Evolutionary conservation across 1,140 invertebrate genomes (phyloP), one percentile per base, ranked within the genome.

Genomic region (Drosophila willistoni): DNA sequence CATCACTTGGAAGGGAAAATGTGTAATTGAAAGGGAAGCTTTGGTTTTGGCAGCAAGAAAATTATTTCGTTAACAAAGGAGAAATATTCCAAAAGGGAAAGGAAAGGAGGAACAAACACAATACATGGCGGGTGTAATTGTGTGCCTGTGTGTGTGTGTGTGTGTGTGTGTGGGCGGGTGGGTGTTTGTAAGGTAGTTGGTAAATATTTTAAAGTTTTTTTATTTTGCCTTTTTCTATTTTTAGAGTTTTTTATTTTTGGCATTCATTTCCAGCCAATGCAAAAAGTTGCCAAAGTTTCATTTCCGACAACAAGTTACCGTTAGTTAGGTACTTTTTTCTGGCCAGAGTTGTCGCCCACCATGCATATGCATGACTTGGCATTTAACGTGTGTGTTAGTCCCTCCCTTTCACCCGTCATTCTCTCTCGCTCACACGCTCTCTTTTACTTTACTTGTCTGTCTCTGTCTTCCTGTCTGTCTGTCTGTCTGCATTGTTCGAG

Each of bases 21-120:
- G 79, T 81, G 83, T 91, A 91, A 91, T 91, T 91, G 90, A 91
- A 91, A 91, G 85, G 90, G 90, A 91, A 90, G 85, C 81, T 90
- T 84, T 90, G 85, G 82, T 74, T 81, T 79, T 77, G 84, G 74
- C 77, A 71, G 76, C 82, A 89, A 90, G 83, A 85, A 81, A 90
- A 90, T 89, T 90, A 90, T 90, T 90, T 90, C 80, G 87, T 87
- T 87, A 90, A 90, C 87, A 90, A 90, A 87, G 79, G 87, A 74
- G 75, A 84, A 83, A 81, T 68, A 81, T 61, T 65, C 17, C 54
- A 75, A 54, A 19, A 47, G 42, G 39, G 29, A 6, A 10, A 7
- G 10, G 36, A 39, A 4, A 13, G 36, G 22, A 60, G 25, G 22
- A 19, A 44, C 59, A 63, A 34, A 76, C 74, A 71, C 81, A 67